phyloP scores from a whole-genome alignment of 2,113 vertebrate species.

The Lasiurus borealis region DNA sequence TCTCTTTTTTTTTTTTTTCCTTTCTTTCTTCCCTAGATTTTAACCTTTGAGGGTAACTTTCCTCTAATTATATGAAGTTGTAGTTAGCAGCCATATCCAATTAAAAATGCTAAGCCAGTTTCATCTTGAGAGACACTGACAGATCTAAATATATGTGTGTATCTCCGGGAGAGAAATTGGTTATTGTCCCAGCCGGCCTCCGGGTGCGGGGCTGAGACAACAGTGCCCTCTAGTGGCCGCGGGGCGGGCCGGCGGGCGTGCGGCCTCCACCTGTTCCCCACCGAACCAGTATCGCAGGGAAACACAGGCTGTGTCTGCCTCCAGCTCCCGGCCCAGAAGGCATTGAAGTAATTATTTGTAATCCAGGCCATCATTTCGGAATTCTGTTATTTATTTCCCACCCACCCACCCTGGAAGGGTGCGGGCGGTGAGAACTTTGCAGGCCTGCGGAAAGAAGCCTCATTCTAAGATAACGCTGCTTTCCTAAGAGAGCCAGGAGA shows the following conservation, averaged over 20 bases:
- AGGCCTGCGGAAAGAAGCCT: constrained; percentile 68
- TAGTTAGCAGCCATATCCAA: constrained; percentile 88
- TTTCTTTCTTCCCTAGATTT: constrained; percentile 45
- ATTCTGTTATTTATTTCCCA: neutral
- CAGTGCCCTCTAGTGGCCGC: constrained; percentile 89
- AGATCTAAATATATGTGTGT: constrained; percentile 84
- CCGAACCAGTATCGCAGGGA: constrained; percentile 39
- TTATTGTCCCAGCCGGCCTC: constrained; percentile 77
- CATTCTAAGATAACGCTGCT: neutral
- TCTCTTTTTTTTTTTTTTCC: neutral
- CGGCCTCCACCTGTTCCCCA: constrained; percentile 31
- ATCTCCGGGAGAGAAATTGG: constrained; percentile 82
- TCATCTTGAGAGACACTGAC: constrained; percentile 87
- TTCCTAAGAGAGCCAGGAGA: too few species aligned
- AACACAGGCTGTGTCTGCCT: constrained; percentile 71
- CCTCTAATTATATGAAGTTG: constrained; percentile 86
- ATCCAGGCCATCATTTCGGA: constrained; percentile 12
- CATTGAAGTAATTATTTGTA: constrained; percentile 61
- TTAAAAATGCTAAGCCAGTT: constrained; percentile 90
- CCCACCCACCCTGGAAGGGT: neutral
- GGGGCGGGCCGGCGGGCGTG: constrained; percentile 38
- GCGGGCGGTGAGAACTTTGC: constrained; percentile 50
- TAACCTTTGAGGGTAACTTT: constrained; percentile 83
- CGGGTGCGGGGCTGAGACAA: constrained; percentile 85
- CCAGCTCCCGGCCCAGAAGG: constrained; percentile 55